Base-by-base conservation (phyloP, 2,797 vertebrate genomes). In the Molossus molossus region DNA sequence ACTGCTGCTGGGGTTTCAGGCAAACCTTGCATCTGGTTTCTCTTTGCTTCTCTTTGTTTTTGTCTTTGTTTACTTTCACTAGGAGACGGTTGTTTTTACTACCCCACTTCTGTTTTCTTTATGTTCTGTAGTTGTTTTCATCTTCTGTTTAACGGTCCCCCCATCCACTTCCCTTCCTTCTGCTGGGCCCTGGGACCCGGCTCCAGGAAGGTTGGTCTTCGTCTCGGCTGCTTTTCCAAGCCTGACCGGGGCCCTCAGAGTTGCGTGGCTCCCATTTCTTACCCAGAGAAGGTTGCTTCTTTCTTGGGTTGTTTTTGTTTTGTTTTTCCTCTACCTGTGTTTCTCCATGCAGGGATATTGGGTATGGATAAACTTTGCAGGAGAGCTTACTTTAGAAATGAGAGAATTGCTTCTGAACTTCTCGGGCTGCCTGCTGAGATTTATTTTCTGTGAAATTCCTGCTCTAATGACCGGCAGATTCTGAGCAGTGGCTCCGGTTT, bases 31-130 rank as follows among this genome's bases (percentile, higher is more conserved):
- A 96, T 98, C 97, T 98, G 98, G 94, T 98, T 98, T 97, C 95
- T 96, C 82, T 98, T 98, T 97, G 89, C 88, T 37, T 95, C 77
- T 89, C 96, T 86, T 87, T 92, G 70, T 87, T 97, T 96, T 95
- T 95, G 96, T 92, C 88, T 96, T 21, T 97, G 97, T 98, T 98
- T 98, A 97, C 95, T 98, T 98, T 98, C 97, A 87, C 33, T 90
- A 97, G 97, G 83, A 97, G 97, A 94, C 13, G 95, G 95, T 93
- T 95, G 95, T 96, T 98, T 98, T 98, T 96, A 97, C 96, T 95
- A 96, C 81, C 94, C 93, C 12, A 81, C 95, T 23, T 97, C 90
- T 95, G 95, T 87, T 97, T 98, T 97, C 94, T 93, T 97, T 15
- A 83, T 87, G 76, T 91, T 97, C 97, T 96, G 86, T 95, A 91